Percentiles rank a stretch among this genome's conserved stretches.
Conservation (phyloP, 2,113 vertebrate genomes). For the Dunckerocampus dactyliophorus region DNA sequence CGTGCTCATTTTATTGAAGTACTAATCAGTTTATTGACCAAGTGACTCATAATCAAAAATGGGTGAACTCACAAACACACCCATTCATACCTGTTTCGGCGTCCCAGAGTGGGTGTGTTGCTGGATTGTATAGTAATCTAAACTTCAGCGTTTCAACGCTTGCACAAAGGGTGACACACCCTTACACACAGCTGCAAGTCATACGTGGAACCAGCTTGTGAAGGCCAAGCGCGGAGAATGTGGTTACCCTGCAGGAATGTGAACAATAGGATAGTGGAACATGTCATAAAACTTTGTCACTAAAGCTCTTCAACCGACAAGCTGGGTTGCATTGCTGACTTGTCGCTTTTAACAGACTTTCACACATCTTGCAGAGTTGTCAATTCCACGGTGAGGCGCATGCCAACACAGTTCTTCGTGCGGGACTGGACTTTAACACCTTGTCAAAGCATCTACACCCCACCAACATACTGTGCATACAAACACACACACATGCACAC, state of each 20-base stretch:
- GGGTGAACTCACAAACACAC: constrained; percentile 36
- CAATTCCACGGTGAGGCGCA: constrained; percentile 30
- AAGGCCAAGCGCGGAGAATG: constrained; percentile 21
- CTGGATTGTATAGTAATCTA: constrained; percentile 31
- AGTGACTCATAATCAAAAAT: constrained; percentile 9
- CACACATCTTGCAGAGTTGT: constrained; percentile 14
- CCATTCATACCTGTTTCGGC: constrained; percentile 39
- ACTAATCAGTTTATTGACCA: constrained; percentile 12
- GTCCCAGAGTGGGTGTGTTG: constrained; percentile 37
- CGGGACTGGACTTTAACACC: constrained; percentile 48
- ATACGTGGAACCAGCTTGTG: constrained; percentile 17
- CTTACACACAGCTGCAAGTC: constrained; percentile 26
- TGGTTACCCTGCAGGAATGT: constrained; percentile 10
- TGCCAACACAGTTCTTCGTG: constrained; percentile 17
- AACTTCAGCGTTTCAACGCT: constrained; percentile 40
- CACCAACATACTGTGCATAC: constrained; percentile 1
- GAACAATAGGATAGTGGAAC: not conserved
- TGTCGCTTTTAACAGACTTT: not conserved
- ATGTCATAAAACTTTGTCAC: not conserved
- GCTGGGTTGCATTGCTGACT: constrained; percentile 5
- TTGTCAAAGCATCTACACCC: not conserved
- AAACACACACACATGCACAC: constrained; percentile 10
- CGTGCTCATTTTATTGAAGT: not conserved
- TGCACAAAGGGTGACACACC: constrained; percentile 38
- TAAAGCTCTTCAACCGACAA: not conserved